A percentile compares a stretch with the other conserved stretches of the same genome.
Conservation (phyloP, 2,888 invertebrate genomes). For the Pristionchus arcanus region DNA sequence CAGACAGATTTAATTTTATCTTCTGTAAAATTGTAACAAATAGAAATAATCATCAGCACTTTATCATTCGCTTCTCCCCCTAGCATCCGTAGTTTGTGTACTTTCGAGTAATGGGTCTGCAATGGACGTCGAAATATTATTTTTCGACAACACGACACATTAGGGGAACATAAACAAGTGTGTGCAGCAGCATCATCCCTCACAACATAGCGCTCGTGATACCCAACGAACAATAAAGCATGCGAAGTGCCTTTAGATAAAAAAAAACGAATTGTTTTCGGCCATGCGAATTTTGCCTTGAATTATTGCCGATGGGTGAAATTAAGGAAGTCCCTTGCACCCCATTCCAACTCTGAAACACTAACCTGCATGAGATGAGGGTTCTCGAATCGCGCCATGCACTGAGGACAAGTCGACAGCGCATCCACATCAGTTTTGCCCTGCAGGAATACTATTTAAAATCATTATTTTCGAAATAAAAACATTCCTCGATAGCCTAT, state of each 20-base stretch:
- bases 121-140: neutral
- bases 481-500: neutral
- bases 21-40: too few relatives aligned
- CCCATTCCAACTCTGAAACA: neutral
- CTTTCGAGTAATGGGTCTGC: neutral
- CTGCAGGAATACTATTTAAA: neutral
- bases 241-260: too few relatives aligned
- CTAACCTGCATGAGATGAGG: constrained; percentile 54
- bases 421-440: constrained; percentile 50
- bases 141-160: neutral
- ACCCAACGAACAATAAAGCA: too few relatives aligned
- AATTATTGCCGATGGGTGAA: neutral
- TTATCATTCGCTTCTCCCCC: too few relatives aligned
- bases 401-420: constrained; percentile 42
- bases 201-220: too few relatives aligned
- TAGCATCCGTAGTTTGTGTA: neutral
- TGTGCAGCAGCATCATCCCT: too few relatives aligned
- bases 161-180: neutral
- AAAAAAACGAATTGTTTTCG: too few relatives aligned
- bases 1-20: too few relatives aligned
- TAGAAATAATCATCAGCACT: too few relatives aligned
- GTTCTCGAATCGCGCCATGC: constrained; percentile 39
- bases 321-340: neutral
- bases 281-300: neutral
- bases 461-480: neutral